Evolutionary conservation across 2,888 invertebrate species (phyloP).

Genomic region (Steinernema carpocapsae): DNA sequence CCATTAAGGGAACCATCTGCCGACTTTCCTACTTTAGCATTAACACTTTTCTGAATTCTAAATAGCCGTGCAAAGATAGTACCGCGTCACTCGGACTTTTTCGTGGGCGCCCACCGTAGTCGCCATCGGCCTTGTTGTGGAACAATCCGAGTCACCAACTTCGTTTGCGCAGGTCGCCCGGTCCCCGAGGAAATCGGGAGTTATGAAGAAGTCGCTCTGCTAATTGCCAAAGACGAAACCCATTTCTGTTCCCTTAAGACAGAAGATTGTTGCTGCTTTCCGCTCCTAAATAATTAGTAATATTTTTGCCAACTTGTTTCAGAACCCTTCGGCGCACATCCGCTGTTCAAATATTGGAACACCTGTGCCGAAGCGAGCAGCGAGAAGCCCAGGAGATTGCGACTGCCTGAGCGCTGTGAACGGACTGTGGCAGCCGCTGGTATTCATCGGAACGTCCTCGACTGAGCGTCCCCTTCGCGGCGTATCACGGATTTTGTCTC

Average conservation of each 20-base stretch:
- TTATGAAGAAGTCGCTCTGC: conserved; percentile 10
- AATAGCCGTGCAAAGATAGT: neutral
- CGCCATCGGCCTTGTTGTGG: neutral
- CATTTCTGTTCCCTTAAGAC: neutral
- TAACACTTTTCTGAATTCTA: conserved; percentile 14
- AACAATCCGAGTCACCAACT: neutral
- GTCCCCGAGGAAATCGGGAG: conserved; percentile 20
- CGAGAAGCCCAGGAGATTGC: neutral
- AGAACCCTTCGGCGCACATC: conserved; percentile 21
- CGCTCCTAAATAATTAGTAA: neutral
- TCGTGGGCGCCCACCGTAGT: neutral
- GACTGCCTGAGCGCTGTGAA: neutral
- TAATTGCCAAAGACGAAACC: conserved; percentile 5
- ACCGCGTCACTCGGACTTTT: neutral
- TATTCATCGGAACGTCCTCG: neutral
- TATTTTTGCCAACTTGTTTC: conserved; percentile 4
- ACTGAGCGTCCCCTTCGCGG: neutral
- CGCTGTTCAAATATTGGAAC: conserved; percentile 31
- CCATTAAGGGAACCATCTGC: neutral
- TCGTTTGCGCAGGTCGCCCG: neutral
- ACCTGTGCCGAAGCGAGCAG: conserved; percentile 11
- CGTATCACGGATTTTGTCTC: neutral
- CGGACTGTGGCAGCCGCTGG: neutral
- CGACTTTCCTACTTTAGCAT: neutral
- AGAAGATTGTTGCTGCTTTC: conserved; percentile 1